Evolutionary conservation across 2,797 vertebrate genomes (phyloP).

Genomic region (Betta splendens): DNA sequence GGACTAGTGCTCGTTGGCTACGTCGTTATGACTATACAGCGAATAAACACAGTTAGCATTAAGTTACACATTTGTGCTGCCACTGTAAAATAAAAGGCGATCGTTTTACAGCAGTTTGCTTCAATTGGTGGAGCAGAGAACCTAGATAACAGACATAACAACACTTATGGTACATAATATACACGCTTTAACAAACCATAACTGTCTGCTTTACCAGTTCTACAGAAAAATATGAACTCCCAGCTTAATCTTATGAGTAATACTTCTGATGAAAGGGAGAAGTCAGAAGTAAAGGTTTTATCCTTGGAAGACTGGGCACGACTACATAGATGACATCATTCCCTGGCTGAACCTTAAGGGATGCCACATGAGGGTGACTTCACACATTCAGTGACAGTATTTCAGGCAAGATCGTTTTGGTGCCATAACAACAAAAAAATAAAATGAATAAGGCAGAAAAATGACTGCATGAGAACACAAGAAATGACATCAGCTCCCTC

Average conservation of each 20-base stretch:
- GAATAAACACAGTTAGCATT: slow-evolving; percentile 1
- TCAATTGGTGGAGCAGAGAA: no score
- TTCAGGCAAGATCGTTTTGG: no score
- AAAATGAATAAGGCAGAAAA: neutral
- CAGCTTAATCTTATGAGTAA: slow-evolving; percentile 16
- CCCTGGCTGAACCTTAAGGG: slow-evolving; percentile 12
- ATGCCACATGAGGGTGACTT: slow-evolving; percentile 4
- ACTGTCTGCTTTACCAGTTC: no score
- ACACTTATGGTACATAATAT: no score
- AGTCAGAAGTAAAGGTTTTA: no score
- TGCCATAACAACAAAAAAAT: no score
- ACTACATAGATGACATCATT: slow-evolving; percentile 15
- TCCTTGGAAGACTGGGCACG: no score
- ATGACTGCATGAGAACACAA: slow-evolving; percentile 30
- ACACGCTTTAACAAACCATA: no score
- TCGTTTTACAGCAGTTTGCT: neutral
- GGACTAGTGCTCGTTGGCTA: neutral
- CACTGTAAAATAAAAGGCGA: neutral
- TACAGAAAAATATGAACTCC: no score
- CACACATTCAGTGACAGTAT: no score
- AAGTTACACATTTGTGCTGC: neutral
- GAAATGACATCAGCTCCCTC: slow-evolving; percentile 48
- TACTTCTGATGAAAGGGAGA: no score
- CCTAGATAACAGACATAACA: no score
- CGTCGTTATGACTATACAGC: neutral